Evolutionary conservation across 2,797 vertebrate genomes (phyloP).

Genomic region (Phoebastria nigripes): DNA sequence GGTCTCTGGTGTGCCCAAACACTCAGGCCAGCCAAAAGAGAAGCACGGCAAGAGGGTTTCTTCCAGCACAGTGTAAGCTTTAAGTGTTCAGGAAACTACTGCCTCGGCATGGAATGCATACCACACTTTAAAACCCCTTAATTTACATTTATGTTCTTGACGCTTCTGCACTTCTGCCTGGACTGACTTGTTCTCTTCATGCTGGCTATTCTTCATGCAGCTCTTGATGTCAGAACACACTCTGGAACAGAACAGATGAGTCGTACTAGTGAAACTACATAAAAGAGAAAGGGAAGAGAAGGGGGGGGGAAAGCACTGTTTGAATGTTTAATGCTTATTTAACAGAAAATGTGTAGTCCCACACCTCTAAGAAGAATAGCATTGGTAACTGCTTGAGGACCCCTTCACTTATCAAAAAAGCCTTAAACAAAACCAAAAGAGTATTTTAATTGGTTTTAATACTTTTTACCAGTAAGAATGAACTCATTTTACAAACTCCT

Average conservation of each 20-base stretch:
- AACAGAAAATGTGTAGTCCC: neutral
- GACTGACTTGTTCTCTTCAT: constrained; percentile 44
- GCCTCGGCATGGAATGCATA: neutral
- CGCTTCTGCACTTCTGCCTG: constrained; percentile 49
- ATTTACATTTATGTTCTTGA: constrained; percentile 53
- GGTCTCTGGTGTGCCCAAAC: neutral
- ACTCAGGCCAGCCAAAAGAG: neutral
- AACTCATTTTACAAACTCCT: neutral
- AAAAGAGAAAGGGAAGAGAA: neutral
- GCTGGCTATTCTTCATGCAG: constrained; percentile 46
- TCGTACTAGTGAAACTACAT: neutral
- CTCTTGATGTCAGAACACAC: constrained; percentile 33
- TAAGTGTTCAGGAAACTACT: neutral
- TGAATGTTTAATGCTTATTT: neutral
- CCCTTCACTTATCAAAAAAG: neutral
- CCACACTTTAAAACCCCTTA: constrained; percentile 12
- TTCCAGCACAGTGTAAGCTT: neutral
- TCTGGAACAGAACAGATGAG: constrained; percentile 46
- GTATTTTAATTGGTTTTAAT: neutral
- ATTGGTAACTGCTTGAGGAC: neutral
- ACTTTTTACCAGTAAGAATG: neutral
- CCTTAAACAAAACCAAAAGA: neutral
- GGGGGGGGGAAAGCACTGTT: neutral
- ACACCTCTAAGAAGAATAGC: neutral
- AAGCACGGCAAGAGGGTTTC: neutral